phyloP scores from a whole-genome alignment of 2,113 vertebrate genomes.

The Pontoporia blainvillei region DNA sequence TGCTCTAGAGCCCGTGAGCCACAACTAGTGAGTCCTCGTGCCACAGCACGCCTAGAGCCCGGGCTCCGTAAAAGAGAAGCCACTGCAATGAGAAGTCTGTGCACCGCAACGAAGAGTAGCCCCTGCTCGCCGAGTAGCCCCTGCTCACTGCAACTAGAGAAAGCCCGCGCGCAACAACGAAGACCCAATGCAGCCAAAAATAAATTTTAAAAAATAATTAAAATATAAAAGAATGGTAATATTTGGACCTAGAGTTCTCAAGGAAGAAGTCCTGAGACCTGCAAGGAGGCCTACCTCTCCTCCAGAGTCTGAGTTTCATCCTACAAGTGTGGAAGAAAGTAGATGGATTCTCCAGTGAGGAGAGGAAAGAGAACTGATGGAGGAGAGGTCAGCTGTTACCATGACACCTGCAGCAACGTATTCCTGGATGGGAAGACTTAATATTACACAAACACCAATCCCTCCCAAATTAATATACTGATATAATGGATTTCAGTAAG shows the following conservation, averaged over 20 bases:
- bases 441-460: neutral
- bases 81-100: too few species aligned
- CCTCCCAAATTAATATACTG: neutral
- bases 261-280: neutral
- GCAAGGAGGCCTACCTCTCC: neutral
- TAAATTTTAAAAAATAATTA: too few species aligned
- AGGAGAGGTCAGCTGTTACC: neutral
- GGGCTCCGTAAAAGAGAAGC: too few species aligned
- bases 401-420: neutral
- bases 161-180: too few species aligned
- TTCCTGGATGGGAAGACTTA: neutral
- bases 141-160: too few species aligned
- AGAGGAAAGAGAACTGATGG: neutral
- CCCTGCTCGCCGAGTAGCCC: too few species aligned
- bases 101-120: too few species aligned
- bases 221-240: neutral
- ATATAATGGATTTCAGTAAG: neutral
- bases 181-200: too few species aligned
- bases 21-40: too few species aligned
- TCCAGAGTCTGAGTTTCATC: neutral
- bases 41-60: too few species aligned
- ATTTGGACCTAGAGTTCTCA: neutral
- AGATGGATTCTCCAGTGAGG: neutral
- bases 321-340: neutral
- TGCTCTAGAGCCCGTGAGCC: too few species aligned